Base-by-base conservation (phyloP, 1,140 invertebrate genomes). In the Drosophila suzukii region DNA sequence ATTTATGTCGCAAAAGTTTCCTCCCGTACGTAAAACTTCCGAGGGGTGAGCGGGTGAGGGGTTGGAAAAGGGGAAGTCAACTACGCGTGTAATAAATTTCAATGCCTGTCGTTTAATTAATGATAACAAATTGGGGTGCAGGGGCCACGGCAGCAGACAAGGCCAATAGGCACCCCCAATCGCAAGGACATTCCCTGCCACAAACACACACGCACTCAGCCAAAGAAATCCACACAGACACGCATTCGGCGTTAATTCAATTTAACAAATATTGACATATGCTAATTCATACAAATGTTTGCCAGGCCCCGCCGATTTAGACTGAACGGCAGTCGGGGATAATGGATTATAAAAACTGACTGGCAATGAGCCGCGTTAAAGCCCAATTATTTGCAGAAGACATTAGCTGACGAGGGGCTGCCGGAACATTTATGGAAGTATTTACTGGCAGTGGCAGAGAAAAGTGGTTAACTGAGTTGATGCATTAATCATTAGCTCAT, bases 241-340 rank as follows among this genome's bases (percentile, higher is more conserved):
- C 30, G 43, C 57, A 51, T 46, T 59, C 68, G 76, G 51, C 85
- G 84, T 84, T 89, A 90, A 89, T 89, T 89, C 84, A 89, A 89
- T 89, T 90, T 83, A 84, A 89, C 84, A 89, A 89, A 89, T 89
- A 89, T 89, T 89, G 84, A 89, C 84, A 89, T 84, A 89, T 89
- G 84, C 85, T 89, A 89, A 89, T 89, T 89, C 77, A 78, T 84
- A 81, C 79, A 84, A 89, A 89, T 89, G 85, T 84, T 78, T 90
- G 63, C 62, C 77, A 58, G 59, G 75, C 60, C 43, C 32, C 63
- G 39, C 47, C 50, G 39, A 51, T 24, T 30, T 55, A 34, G 50
- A 30, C 6, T 15, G 17, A 36, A 24, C 12, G 5, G 36, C 7
- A 54, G 51, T 43, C 39, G 36, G 50, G 61, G 76, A 84, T 90